phyloP scores from a whole-genome alignment of 2,888 invertebrate genomes.

The Cancer borealis region DNA sequence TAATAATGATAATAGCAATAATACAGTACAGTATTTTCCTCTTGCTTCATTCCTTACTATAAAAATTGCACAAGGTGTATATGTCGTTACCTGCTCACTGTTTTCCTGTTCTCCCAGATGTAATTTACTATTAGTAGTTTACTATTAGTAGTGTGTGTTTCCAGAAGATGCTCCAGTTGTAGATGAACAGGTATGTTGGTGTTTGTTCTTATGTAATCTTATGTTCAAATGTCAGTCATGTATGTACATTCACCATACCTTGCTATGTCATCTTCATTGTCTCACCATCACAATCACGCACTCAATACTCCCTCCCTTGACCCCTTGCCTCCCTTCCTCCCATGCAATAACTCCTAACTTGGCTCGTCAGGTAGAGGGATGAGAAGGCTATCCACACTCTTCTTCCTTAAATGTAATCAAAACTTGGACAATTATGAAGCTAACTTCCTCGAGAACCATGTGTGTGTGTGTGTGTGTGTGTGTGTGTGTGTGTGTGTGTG shows the following conservation, averaged over 20 bases:
- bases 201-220: no score
- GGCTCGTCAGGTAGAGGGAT: neutral
- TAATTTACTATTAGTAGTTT: no score
- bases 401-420: slow-evolving; percentile 30
- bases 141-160: no score
- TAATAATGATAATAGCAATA: no score
- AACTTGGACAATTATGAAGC: slow-evolving; percentile 34
- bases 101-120: no score
- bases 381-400: neutral
- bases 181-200: no score
- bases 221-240: no score
- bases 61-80: no score
- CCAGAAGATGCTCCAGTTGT: no score
- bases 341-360: neutral
- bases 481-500: slow-evolving; percentile 36
- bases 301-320: neutral
- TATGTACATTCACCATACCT: no score
- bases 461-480: slow-evolving; percentile 36
- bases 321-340: neutral
- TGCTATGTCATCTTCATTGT: neutral
- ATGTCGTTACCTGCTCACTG: no score
- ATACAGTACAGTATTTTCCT: neutral
- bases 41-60: neutral
- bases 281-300: neutral
- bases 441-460: slow-evolving; percentile 26